Conservation (phyloP, 2,888 invertebrate genomes). For the Chloromyia formosa region DNA sequence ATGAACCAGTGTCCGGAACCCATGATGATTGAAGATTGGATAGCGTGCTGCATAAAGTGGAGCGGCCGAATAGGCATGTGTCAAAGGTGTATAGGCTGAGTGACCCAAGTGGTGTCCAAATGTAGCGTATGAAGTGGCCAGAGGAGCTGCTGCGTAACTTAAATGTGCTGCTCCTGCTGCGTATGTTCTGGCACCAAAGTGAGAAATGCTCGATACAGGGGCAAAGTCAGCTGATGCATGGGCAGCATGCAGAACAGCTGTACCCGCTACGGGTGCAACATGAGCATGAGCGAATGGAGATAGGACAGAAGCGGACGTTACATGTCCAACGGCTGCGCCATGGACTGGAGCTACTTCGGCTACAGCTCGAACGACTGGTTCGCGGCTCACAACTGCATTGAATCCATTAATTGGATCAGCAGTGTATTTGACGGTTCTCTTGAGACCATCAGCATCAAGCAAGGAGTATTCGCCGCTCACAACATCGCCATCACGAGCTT, state of each 20-base stretch:
- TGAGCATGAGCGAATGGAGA: slow-evolving; percentile 9
- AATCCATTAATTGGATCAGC: slow-evolving; percentile 60
- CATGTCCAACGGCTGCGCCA: background rate
- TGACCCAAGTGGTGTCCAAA: no score
- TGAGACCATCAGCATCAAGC: slow-evolving; percentile 60
- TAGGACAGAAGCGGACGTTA: background rate
- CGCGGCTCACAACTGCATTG: slow-evolving; percentile 58
- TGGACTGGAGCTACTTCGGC: slow-evolving; percentile 31
- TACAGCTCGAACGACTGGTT: slow-evolving; percentile 49
- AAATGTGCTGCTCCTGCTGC: slow-evolving; percentile 13
- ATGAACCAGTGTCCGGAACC: slow-evolving; percentile 15
- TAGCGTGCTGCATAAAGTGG: slow-evolving; percentile 35
- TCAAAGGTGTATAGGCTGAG: slow-evolving; percentile 51
- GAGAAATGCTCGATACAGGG: slow-evolving; percentile 36
- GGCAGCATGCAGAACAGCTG: slow-evolving; percentile 38
- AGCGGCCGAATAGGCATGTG: slow-evolving; percentile 33
- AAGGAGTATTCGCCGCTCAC: slow-evolving; percentile 61
- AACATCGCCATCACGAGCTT: slow-evolving; percentile 60
- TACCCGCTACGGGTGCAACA: background rate
- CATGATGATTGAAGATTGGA: slow-evolving; percentile 18
- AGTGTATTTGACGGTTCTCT: slow-evolving; percentile 58
- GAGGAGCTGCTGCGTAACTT: slow-evolving; percentile 45
- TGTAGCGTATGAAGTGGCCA: slow-evolving; percentile 47
- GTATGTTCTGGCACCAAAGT: slow-evolving; percentile 20
- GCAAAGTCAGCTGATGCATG: slow-evolving; percentile 22